Conservation (phyloP, 2,888 invertebrate species). For the Actias luna region DNA sequence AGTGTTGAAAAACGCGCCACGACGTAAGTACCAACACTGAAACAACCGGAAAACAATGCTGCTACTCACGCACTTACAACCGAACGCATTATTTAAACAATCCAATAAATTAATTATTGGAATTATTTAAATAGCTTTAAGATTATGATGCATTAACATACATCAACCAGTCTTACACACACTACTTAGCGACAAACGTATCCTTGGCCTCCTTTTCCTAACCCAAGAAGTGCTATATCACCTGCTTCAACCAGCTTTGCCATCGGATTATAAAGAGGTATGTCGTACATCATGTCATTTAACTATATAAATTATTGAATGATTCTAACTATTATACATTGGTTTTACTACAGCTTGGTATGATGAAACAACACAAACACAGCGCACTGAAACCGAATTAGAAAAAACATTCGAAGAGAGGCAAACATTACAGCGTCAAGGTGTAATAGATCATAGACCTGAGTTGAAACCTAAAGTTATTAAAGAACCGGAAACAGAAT, state of each 20-base stretch:
- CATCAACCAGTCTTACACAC: slow-evolving; percentile 60
- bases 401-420: slow-evolving; percentile 94
- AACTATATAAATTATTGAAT: background rate
- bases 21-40: slow-evolving; percentile 88
- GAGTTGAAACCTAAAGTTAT: slow-evolving; percentile 85
- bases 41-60: slow-evolving; percentile 22
- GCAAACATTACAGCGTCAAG: slow-evolving; percentile 85
- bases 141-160: slow-evolving; percentile 56
- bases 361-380: slow-evolving; percentile 93
- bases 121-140: slow-evolving; percentile 22
- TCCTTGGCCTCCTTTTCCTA: slow-evolving; percentile 49
- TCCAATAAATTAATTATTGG: slow-evolving; percentile 25
- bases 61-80: slow-evolving; percentile 36
- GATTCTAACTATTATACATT: background rate
- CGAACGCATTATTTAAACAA: slow-evolving; percentile 20
- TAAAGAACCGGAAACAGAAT: slow-evolving; percentile 90
- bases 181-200: slow-evolving; percentile 66
- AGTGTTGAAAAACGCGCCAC: slow-evolving; percentile 95
- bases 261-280: slow-evolving; percentile 73
- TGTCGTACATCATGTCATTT: slow-evolving; percentile 44
- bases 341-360: slow-evolving; percentile 87
- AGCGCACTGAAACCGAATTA: slow-evolving; percentile 91
- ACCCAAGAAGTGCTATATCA: slow-evolving; percentile 62
- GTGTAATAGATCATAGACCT: slow-evolving; percentile 83
- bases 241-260: slow-evolving; percentile 75